Base-by-base conservation (phyloP, 2,797 vertebrate species). In the Zenarchopterus dispar region DNA sequence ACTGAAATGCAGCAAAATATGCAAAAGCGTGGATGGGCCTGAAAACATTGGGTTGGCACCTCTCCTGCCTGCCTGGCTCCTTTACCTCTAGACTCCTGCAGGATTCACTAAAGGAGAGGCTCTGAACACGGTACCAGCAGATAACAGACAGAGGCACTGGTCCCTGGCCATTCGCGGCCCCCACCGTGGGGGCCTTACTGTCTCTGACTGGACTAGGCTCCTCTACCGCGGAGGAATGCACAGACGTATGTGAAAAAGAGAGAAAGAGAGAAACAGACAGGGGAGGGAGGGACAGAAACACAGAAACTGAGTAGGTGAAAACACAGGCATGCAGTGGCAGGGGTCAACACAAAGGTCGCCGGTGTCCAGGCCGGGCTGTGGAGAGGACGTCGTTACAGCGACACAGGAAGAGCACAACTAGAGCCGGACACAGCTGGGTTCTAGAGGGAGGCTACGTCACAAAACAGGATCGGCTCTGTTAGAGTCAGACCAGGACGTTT, bases 91-190 rank as follows among this genome's bases (percentile, higher is more conserved):
- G 89, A 86, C 93, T 93, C 81, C 89, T 92, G 93, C 93, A 93
- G 92, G 91, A 92, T 92, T 94, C 94, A 94, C 94, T 92, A 94
- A 95, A 93, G 91, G 93, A 94, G 87, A 94, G 91, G 91, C 91
- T 95, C 91, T 94, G 93, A 90, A 93, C 91, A 91, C 92, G 92
- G 91, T 94, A 94, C 94, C 94, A 94, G 94, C 93, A 94, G 92
- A 95, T 92, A 92, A 91, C 90, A 90, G 92, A 93, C 84, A 94
- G 90, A 91, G 94, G 91, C 89, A 94, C 91, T 60, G 93, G 88
- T 91, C 92, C 93, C 92, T 93, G 93, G 91, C 93, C 93, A 92
- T 90, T 93, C 90, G 93, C 81, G 79, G 92, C 89, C 91, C 92
- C 93, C 91, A 88, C 75, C 75, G 68, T 81, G 91, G 92, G 91